Base-by-base conservation (phyloP, 1,140 invertebrate species). In the Kradibia gibbosae region DNA sequence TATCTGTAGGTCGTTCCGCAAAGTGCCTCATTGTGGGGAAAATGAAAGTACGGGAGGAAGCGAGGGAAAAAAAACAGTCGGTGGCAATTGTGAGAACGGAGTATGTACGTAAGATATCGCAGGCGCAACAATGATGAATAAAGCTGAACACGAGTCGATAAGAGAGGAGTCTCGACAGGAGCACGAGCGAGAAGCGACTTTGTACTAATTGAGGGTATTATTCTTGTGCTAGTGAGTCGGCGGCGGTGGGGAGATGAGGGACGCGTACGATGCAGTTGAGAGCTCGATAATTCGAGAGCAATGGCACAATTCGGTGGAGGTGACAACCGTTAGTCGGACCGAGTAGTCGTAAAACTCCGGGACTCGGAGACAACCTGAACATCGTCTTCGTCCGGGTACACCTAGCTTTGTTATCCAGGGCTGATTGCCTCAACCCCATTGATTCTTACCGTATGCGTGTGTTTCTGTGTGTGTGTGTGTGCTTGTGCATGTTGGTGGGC, bases 261-360 rank as follows among this genome's bases (percentile, higher is more conserved):
- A 25, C 60, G 55, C 22, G 57, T 53, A 31, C 60, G 62, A 53
- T 78, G 28, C 34, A 67, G 20, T 31, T 5, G 62, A 78, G 62
- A 67, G 67, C 48, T 55, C 22, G 50, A 8, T 28, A 25, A 74
- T 36, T 74, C 72, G 48, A 42, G 36, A 28, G 25, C 25, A 73
- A 11, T 75, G 53, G 31, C 60, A 42, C 42, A 25, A 78, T 55
- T 57, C 28, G 62, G 10, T 48, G 55, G 65, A 71, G 65, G 48
- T 48, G 50, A 55, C 65, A 25, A 22, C 28, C 31, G 10, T 13
- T 78, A 78, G 53, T 28, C 77, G 48, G 7, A n/a, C 10, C 48
- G 25, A 53, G 77, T 20, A 25, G 28, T 78, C 77, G 77, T 71
- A 57, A 78, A 71, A 48, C 60, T 55, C 50, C 31, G 13, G 1